Conservation (phyloP, 2,888 invertebrate genomes). For the Netelia melanura region DNA sequence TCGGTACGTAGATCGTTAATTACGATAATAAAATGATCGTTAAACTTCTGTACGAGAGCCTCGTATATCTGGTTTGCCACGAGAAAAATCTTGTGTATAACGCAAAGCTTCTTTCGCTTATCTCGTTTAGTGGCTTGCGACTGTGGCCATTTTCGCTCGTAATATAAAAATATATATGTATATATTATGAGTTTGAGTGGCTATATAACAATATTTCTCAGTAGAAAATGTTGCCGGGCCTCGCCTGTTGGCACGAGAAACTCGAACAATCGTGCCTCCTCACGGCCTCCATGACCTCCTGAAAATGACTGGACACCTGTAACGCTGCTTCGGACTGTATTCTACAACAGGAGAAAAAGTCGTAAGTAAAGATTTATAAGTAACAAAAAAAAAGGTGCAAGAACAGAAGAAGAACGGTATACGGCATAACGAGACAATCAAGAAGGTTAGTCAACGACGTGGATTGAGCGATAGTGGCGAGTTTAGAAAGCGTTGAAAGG, state of each 20-base stretch:
- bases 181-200: constrained; percentile 43
- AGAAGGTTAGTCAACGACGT: constrained; percentile 31
- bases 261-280: constrained; percentile 89
- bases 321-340: constrained; percentile 87
- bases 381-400: neutral
- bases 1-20: constrained; percentile 31
- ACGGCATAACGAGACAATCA: constrained; percentile 49
- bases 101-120: constrained; percentile 28
- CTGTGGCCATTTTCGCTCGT: constrained; percentile 39
- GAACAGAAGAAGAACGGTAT: constrained; percentile 29
- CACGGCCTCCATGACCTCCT: constrained; percentile 91
- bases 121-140: constrained; percentile 41
- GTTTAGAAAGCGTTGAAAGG: constrained; percentile 73
- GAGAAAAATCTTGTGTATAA: constrained; percentile 29
- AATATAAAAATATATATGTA: constrained; percentile 22
- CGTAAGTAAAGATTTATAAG: constrained; percentile 27
- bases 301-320: constrained; percentile 89
- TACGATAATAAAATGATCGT: constrained; percentile 45
- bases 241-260: constrained; percentile 87
- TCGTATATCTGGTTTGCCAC: constrained; percentile 60
- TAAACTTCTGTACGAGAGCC: constrained; percentile 63
- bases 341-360: constrained; percentile 83
- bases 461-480: constrained; percentile 50
- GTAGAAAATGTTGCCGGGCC: constrained; percentile 77
- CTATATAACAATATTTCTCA: constrained; percentile 43